Evolutionary conservation across 2,113 vertebrate genomes (phyloP), one percentile per base, ranked within the genome.

Genomic region (Choloepus hoffmanni): DNA sequence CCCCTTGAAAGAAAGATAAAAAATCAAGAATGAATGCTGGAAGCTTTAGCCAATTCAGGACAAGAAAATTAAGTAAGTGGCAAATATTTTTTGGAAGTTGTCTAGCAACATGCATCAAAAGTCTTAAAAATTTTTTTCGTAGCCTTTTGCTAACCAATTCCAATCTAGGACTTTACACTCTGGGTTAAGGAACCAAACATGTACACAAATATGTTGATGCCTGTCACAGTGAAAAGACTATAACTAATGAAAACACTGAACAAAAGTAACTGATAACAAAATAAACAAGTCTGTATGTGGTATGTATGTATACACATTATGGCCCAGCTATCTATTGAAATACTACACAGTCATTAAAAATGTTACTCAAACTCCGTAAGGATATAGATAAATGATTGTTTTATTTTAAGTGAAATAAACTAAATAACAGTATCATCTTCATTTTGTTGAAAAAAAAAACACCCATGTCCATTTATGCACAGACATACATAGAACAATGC

Each of bases 21-120:
- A 84, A 82, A 24, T 73, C 43, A 88, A 90, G 45, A 30, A 78
- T 72, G 43, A 95, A 74, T 43, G 15, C 16, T 68, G 1, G 28
- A 96, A 70, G 55, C 65, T 85, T 94, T 63, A 74, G 70, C 26
- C 40, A 82, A 86, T 21, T 92, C 74, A 72, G 28, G 68, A 70
- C 45, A 85, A 60, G 13, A 93, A 85, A 76, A 70, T 45, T 26
- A 85, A 93, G 19, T 33, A 76, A 45, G n/a, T 58, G 45, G 33
- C 8, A 87, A 94, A 65, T 1, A 58, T 30, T 30, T 68, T 72
- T 78, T 65, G 30, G 18, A 93, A 40, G 58, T 23, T 76, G 4
- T 90, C 36, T 82, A 48, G 62, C 55, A 89, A 95, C 7, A 18
- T 23, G 4, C 18, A 83, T 24, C 50, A 63, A 62, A 53, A 63